Base-by-base conservation (phyloP, 2,797 vertebrate species). In the Cheirogaleus major region DNA sequence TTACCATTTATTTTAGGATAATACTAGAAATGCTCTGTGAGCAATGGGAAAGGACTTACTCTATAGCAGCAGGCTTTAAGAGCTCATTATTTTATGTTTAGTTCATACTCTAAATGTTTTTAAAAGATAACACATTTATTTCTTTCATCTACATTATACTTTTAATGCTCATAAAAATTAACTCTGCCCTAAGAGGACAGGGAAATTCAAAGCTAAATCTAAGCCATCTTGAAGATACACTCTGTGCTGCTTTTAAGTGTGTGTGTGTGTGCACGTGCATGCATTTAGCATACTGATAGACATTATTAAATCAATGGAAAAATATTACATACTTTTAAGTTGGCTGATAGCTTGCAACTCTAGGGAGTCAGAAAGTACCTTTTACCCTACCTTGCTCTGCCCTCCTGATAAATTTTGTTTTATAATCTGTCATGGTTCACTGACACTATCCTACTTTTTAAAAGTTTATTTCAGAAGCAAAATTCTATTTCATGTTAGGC, bases 21-120 rank as follows among this genome's bases (percentile, higher is more conserved):
- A 95, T 72, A 50, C 52, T 22, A 97, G 75, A 32, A 45, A 52
- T 70, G 61, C 4, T 57, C 93, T 93, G 88, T 57, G 92, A 92
- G 73, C 35, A 94, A 95, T 9, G 32, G 38, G 92, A 87, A 59
- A 97, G 23, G 7, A 97, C 38, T 14, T 41, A 86, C 38, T 89
- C 20, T 38, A 30, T 4, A 45, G 50, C 85, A 93, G 69, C 45
- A 91, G 61, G 89, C 27, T 82, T 81, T 85, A 55, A 81, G 35
- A 94, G 57, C 57, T 88, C 61, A 87, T 61, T 72, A 95, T 92
- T 95, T 94, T 91, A 86, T 63, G 69, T 82, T 89, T 38, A 38
- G 73, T 80, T 70, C 45, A 91, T 65, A 86, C 65, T 41, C 45
- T 86, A 89, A 89, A 82, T 72, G 32, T 65, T 95, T 92, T 92